Evolutionary conservation across 2,797 vertebrate genomes (phyloP).

Genomic region (Sebastes steindachneri): DNA sequence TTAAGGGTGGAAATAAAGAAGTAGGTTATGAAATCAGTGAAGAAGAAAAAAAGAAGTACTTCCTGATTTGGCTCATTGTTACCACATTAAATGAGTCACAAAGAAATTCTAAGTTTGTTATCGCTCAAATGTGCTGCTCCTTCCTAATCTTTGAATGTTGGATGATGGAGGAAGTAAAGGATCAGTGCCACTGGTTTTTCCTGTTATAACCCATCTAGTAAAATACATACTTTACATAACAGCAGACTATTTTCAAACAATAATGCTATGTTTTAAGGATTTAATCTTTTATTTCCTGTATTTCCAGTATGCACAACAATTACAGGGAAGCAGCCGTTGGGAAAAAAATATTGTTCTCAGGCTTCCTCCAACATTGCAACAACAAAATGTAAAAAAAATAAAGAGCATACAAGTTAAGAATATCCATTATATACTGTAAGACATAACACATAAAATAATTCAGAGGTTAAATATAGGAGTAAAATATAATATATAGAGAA

Average conservation of each 20-base stretch:
- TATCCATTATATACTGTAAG: neutral
- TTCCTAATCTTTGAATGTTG: neutral
- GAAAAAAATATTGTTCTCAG: too few species aligned
- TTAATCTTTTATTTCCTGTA: too few species aligned
- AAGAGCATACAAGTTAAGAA: neutral
- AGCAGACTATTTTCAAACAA: neutral
- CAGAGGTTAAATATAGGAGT: neutral
- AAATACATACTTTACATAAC: neutral
- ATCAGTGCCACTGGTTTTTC: neutral
- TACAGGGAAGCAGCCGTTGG: neutral
- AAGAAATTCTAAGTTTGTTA: neutral
- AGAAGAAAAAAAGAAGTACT: neutral
- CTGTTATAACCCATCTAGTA: neutral
- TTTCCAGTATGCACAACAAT: neutral
- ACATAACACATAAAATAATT: neutral
- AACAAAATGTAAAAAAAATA: neutral
- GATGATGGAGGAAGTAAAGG: neutral
- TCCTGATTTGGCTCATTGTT: conserved; percentile 19
- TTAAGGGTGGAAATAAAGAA: neutral
- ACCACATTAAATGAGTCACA: neutral
- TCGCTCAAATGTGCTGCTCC: neutral
- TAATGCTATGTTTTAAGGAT: neutral
- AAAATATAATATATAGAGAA: neutral
- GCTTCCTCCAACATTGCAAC: neutral
- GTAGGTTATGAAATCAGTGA: neutral